Evolutionary conservation across 2,113 vertebrate species (phyloP).

Genomic region (Gracilinanus agilis): DNA sequence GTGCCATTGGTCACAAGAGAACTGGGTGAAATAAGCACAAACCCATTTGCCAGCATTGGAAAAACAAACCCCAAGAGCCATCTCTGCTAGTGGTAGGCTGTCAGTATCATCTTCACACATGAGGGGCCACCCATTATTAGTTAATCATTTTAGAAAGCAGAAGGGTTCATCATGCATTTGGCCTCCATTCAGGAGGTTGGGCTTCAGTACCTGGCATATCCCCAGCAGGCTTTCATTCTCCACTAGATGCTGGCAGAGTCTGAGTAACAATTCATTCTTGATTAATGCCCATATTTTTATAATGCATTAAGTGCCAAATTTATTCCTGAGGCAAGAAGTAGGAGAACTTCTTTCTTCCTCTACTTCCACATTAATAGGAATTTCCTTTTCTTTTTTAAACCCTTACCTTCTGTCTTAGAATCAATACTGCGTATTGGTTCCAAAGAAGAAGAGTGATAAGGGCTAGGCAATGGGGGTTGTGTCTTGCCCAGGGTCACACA

Average conservation of each 20-base stretch:
- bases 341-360: background rate
- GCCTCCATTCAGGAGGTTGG: background rate
- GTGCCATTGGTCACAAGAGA: background rate
- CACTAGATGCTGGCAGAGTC: background rate
- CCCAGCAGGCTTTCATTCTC: background rate
- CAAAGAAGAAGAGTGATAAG: too few relatives aligned
- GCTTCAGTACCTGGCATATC: background rate
- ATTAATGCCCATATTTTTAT: background rate
- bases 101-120: background rate
- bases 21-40: rapidly evolving
- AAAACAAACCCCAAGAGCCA: background rate
- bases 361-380: background rate
- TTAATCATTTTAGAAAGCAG: constrained; percentile 2
- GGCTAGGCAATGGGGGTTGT: too few relatives aligned
- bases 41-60: background rate
- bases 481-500: too few relatives aligned
- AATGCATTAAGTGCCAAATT: background rate
- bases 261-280: constrained; percentile 1
- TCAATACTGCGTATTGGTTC: too few relatives aligned
- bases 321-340: background rate
- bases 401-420: too few relatives aligned
- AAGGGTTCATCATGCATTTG: background rate
- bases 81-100: background rate
- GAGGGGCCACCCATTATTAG: background rate
- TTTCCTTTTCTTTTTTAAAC: background rate